Evolutionary conservation across 2,113 vertebrate species (phyloP).

Genomic region (Puma concolor): DNA sequence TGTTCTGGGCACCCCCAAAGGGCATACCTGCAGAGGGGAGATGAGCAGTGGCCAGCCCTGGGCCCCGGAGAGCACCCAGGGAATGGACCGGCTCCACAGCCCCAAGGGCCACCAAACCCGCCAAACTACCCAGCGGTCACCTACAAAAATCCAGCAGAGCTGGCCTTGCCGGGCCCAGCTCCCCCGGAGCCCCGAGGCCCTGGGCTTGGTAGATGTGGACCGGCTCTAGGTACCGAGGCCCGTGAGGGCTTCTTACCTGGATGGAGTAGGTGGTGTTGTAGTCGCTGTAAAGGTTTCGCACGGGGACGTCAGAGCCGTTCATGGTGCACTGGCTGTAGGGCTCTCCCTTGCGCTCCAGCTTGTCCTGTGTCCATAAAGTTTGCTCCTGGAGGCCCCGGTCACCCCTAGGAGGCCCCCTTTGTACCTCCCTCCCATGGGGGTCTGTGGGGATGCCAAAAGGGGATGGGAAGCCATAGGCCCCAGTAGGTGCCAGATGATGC

Average conservation of each 20-base stretch:
- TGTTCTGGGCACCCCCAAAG: too few species aligned
- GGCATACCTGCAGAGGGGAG: background rate
- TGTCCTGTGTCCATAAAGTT: conserved; percentile 82
- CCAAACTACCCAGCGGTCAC: background rate
- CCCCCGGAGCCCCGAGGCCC: background rate
- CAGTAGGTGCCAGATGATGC: background rate
- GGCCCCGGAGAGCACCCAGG: background rate
- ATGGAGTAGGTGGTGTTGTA: conserved; percentile 87
- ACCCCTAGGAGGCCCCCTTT: too few species aligned
- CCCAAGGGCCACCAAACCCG: background rate
- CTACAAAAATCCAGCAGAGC: background rate
- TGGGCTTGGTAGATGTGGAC: fast-evolving
- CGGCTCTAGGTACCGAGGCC: fast-evolving
- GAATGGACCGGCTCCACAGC: background rate
- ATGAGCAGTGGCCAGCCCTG: background rate
- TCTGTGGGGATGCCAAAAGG: background rate
- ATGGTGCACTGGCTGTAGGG: conserved; percentile 88
- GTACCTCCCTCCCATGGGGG: fast-evolving
- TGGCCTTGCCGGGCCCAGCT: background rate
- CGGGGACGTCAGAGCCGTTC: conserved; percentile 85
- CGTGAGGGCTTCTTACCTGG: conserved; percentile 75
- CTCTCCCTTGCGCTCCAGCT: conserved; percentile 84
- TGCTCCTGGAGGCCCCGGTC: background rate
- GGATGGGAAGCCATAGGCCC: background rate
- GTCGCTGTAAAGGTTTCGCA: conserved; percentile 85